Conservation (phyloP, 2,113 vertebrate genomes). For the Galeopterus variegatus region DNA sequence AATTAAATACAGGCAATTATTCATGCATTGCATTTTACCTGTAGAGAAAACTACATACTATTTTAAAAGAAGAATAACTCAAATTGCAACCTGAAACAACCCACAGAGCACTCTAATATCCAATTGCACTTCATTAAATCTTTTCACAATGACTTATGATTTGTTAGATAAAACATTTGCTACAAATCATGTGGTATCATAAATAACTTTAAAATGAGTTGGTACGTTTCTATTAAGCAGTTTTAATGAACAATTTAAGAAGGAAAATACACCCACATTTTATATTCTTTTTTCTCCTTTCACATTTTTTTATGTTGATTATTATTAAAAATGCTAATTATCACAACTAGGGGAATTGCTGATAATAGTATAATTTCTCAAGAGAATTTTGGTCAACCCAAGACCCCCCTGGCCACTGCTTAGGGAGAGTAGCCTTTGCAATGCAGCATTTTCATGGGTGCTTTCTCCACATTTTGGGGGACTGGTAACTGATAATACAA, state of each 20-base stretch:
- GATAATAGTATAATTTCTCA: not conserved
- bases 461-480: not conserved
- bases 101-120: conserved; percentile 22
- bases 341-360: not conserved
- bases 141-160: conserved; percentile 73
- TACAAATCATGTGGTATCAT: conserved; percentile 70
- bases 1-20: conserved; percentile 60
- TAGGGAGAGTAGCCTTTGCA: not conserved
- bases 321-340: not conserved
- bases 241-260: conserved; percentile 72
- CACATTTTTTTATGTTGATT: not conserved
- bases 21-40: conserved; percentile 63
- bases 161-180: conserved; percentile 59
- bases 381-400: not conserved
- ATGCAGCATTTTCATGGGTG: not conserved
- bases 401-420: not conserved
- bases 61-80: conserved; percentile 67
- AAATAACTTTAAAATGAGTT: conserved; percentile 72
- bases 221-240: conserved; percentile 56
- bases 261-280: conserved; percentile 36
- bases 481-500: not conserved
- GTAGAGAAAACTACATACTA: conserved; percentile 48
- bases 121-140: conserved; percentile 64
- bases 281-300: not conserved
- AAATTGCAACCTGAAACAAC: conserved; percentile 57